Percentiles rank a stretch among this genome's conserved stretches.
These are phyloP conservation scores for Holotrichia oblita DNA, from an alignment of 1,140 invertebrate species.

Conservation along the genomic window DNA sequence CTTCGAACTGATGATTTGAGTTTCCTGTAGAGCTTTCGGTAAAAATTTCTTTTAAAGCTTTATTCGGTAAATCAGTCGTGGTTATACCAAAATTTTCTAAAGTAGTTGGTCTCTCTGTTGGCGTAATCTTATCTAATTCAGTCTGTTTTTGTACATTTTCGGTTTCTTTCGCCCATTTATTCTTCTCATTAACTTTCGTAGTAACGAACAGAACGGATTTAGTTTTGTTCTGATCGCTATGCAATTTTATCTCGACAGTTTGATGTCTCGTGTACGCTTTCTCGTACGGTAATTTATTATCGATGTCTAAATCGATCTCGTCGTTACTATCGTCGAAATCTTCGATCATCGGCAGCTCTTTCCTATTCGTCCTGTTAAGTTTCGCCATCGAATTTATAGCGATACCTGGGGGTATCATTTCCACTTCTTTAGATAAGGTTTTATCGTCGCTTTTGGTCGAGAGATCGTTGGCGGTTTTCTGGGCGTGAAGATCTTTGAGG, in stretches of 20 bases:
- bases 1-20: constrained; percentile 27
- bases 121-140: background rate
- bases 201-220: constrained; percentile 41
- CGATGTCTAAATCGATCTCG: constrained; percentile 42
- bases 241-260: constrained; percentile 46
- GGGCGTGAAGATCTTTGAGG: constrained; percentile 40
- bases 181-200: constrained; percentile 40
- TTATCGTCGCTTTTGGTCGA: constrained; percentile 39
- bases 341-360: constrained; percentile 53
- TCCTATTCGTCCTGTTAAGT: constrained; percentile 57
- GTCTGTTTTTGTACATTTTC: constrained; percentile 17
- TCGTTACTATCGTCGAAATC: constrained; percentile 45
- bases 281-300: constrained; percentile 39
- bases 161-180: background rate
- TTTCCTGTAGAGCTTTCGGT: constrained; percentile 22
- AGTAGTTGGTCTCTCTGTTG: background rate
- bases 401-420: constrained; percentile 54
- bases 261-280: constrained; percentile 38
- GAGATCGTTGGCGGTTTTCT: constrained; percentile 44
- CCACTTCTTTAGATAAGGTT: constrained; percentile 54
- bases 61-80: background rate
- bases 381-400: constrained; percentile 49
- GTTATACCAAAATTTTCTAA: background rate
- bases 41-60: background rate
- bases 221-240: constrained; percentile 41